Evolutionary conservation across 1,140 invertebrate genomes (phyloP).

Genomic region (Tenebrio molitor): DNA sequence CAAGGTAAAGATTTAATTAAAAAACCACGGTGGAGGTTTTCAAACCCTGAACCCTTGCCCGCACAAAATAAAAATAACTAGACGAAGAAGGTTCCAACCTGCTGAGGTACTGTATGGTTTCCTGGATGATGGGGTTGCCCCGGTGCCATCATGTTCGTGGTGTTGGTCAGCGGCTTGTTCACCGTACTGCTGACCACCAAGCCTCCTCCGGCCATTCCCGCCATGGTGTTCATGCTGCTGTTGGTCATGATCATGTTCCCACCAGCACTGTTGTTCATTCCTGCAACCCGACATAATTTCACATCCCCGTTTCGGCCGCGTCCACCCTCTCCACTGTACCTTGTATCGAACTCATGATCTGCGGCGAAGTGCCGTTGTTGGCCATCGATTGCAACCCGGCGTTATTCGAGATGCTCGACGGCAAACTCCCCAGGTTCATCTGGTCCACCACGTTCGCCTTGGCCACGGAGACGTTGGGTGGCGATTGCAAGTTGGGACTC

Average conservation of each 20-base stretch:
- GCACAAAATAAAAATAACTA: conserved; percentile 1
- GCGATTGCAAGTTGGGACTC: conserved; percentile 85
- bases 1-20: conserved; percentile 36
- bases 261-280: conserved; percentile 74
- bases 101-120: conserved; percentile 66
- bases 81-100: too few relatives aligned
- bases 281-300: too few relatives aligned
- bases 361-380: conserved; percentile 72
- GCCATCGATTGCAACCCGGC: conserved; percentile 72
- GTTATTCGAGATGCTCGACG: conserved; percentile 73
- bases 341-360: conserved; percentile 77
- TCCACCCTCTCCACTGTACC: too few relatives aligned
- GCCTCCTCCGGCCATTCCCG: conserved; percentile 73
- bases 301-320: too few relatives aligned
- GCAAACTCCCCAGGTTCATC: conserved; percentile 71
- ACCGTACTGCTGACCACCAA: conserved; percentile 77
- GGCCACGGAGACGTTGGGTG: conserved; percentile 79
- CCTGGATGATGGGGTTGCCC: conserved; percentile 65
- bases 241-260: conserved; percentile 80
- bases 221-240: conserved; percentile 76
- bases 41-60: conserved; percentile 29
- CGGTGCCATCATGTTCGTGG: conserved; percentile 66
- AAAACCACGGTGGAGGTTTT: conserved; percentile 35
- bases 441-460: conserved; percentile 71
- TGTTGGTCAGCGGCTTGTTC: conserved; percentile 74